Percentiles rank a stretch among this genome's conserved stretches.
Evolutionary conservation across 2,113 vertebrate species (phyloP).

Genomic region (Melanotaenia duboulayi): DNA sequence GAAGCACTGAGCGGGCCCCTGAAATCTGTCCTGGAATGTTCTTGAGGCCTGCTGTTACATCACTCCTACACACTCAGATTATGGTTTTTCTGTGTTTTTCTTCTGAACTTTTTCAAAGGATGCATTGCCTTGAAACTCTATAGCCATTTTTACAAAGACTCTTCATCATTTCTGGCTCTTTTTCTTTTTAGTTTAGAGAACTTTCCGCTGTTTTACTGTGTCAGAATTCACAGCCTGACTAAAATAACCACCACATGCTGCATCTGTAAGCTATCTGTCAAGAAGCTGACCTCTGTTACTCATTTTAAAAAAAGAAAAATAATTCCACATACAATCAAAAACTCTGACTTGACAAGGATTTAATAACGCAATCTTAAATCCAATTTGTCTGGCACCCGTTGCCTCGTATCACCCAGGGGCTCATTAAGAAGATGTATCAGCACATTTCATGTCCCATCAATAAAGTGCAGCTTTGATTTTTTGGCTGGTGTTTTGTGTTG

Average conservation of each 20-base stretch:
- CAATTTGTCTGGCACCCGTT: slow-evolving; percentile 54
- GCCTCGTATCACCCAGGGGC: slow-evolving; percentile 37
- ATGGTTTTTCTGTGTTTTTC: not conserved
- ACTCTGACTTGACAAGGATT: slow-evolving; percentile 41
- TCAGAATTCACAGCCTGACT: not conserved
- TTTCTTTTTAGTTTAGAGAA: no score
- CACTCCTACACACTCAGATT: slow-evolving; percentile 37
- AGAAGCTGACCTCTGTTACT: slow-evolving; percentile 24
- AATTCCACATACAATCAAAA: slow-evolving; percentile 22
- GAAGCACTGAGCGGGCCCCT: slow-evolving; percentile 40
- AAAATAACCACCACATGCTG: not conserved
- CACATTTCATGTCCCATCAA: slow-evolving; percentile 55
- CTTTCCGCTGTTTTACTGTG: not conserved
- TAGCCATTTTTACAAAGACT: slow-evolving; percentile 3
- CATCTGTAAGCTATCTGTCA: slow-evolving; percentile 31
- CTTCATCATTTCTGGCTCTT: no score
- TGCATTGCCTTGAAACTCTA: not conserved
- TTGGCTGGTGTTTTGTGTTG: slow-evolving; percentile 48
- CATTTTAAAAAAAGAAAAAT: not conserved
- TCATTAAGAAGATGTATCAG: slow-evolving; percentile 37
- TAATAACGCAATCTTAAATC: slow-evolving; percentile 56
- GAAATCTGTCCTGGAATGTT: slow-evolving; percentile 76
- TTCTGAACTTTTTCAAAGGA: slow-evolving; percentile 20
- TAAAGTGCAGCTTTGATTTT: slow-evolving; percentile 44
- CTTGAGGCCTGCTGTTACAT: slow-evolving; percentile 66